Base-by-base conservation (phyloP, 53 echinoderm and acorn worm genomes). In the Stichopus horrens region DNA sequence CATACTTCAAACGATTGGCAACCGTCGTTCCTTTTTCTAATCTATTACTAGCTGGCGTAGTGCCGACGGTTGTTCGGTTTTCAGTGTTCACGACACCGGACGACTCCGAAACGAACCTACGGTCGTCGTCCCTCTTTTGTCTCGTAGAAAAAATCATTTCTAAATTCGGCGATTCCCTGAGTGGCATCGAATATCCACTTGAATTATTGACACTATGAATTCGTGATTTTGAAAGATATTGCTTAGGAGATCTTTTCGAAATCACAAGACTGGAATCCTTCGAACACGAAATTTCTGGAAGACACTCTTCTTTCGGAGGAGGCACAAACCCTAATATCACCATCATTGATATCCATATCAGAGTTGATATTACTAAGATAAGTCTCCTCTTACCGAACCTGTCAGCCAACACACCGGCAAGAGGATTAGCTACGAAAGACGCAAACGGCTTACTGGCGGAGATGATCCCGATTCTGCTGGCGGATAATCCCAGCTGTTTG, bases 401-500 rank as follows among this genome's bases (percentile, higher is more conserved):
- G 76, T 96, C 96, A 5, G 94, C 96, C 0, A 90, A 21, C 67
- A 90, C 79, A 6, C 91, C 92, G 4, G 90, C 86, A 18, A 94
- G 79, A 53, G 94, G 94, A 8, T 92, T 83, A 7, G 89, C 75
- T 9, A 94, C 14, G 81, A 92, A 92, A 55, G 88, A 89, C 7
- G 90, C 73, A 2, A 96, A 79, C 8, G 96, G 96, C 67, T 93
- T 88, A 54, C 92, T 87, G 7, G 92, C 91, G 9, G 91, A 92
- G 57, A 94, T 81, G 9, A 92, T 55, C 13, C 96, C 96, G 22
- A 96, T 92, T 7, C 89, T 74, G 66, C 89, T 87, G 11, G 96
- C 88, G 7, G 90, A 77, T 20, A 96, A 76, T 0, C 96, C 96
- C 18, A 96, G 84, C 86, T 96, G 94, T 23, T 96, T 96, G 85